These are phyloP conservation scores for Schizopygopsis pylzovi DNA, from an alignment of 2,797 vertebrate genomes.

Conservation along the genomic window DNA sequence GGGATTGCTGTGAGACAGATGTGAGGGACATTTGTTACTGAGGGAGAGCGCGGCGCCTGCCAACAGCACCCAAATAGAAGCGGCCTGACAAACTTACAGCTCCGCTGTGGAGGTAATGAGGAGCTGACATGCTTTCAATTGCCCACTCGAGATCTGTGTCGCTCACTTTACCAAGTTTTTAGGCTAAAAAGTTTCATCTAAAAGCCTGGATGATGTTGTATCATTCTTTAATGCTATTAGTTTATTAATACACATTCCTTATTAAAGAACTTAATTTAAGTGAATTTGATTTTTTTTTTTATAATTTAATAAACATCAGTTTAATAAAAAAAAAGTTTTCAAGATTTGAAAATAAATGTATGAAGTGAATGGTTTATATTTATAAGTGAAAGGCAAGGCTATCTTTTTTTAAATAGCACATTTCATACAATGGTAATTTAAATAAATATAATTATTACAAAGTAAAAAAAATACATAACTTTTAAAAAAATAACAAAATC, in stretches of 20 bases:
- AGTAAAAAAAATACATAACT: background rate
- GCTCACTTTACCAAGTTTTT: slow-evolving; percentile 7
- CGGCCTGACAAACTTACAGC: slow-evolving; percentile 43
- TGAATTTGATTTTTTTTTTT: no score
- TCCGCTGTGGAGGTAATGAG: slow-evolving; percentile 23
- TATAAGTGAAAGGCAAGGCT: no score
- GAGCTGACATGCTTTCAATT: slow-evolving; percentile 51
- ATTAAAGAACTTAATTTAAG: background rate
- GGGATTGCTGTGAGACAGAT: slow-evolving; percentile 77
- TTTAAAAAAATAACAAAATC: no score
- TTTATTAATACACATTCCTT: background rate
- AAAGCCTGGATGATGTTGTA: background rate
- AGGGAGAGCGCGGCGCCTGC: slow-evolving; percentile 41
- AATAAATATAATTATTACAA: background rate
- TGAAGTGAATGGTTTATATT: no score
- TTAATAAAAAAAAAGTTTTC: background rate
- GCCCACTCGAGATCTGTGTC: slow-evolving; percentile 32
- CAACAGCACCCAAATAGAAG: slow-evolving; percentile 50
- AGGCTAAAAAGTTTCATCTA: slow-evolving; percentile 16
- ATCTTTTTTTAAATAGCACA: background rate
- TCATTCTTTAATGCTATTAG: background rate
- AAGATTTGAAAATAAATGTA: background rate
- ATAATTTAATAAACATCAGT: no score
- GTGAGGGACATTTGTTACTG: slow-evolving; percentile 78
- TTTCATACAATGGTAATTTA: background rate